Conservation (phyloP, 2,888 invertebrate genomes). For the Plagodis pulveraria region DNA sequence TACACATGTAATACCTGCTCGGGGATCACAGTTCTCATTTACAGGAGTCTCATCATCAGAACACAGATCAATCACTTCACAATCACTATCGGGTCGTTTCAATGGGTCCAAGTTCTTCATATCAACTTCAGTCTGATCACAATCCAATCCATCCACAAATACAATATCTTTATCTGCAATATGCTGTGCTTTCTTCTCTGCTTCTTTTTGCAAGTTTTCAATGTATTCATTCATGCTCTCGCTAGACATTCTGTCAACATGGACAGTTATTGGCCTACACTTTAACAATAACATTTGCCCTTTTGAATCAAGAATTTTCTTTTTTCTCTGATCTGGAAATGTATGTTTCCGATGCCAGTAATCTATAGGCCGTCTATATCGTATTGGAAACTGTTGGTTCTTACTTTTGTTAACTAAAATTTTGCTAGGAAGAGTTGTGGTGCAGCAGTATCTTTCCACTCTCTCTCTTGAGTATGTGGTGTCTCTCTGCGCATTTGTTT, state of each 20-base stretch:
- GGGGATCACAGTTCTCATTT: conserved; percentile 77
- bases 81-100: conserved; percentile 64
- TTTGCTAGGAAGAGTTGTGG: conserved; percentile 59
- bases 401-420: conserved; percentile 67
- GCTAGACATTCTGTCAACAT: conserved; percentile 70
- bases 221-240: conserved; percentile 73
- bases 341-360: conserved; percentile 74
- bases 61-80: conserved; percentile 88
- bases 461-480: conserved; percentile 67
- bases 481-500: conserved; percentile 63
- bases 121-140: conserved; percentile 59
- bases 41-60: conserved; percentile 86
- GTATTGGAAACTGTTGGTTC: conserved; percentile 69
- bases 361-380: conserved; percentile 75
- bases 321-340: conserved; percentile 74
- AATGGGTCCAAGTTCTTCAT: conserved; percentile 62
- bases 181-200: conserved; percentile 47
- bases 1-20: conserved; percentile 69
- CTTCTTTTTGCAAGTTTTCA: conserved; percentile 60
- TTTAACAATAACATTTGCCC: conserved; percentile 79
- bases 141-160: conserved; percentile 71
- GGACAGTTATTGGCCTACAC: conserved; percentile 78
- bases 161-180: conserved; percentile 71
- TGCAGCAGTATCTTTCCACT: conserved; percentile 76
- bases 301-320: conserved; percentile 70